Conservation (phyloP, 2,797 vertebrate species). For the Myiotriccus ornatus region DNA sequence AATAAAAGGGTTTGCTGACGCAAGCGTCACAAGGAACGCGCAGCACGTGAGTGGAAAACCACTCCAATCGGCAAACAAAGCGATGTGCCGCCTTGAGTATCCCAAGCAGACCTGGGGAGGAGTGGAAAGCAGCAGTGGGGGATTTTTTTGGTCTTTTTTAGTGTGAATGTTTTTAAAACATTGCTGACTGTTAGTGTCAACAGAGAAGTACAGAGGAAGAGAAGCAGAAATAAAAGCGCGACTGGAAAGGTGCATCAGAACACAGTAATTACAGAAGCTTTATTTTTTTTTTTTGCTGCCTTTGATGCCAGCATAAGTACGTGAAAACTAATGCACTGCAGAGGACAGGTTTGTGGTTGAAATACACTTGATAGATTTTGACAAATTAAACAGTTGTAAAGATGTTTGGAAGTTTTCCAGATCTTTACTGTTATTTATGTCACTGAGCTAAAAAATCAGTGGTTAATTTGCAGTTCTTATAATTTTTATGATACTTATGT, state of each 20-base stretch:
- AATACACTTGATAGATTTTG: conserved; percentile 75
- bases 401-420: conserved; percentile 77
- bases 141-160: neutral
- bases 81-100: neutral
- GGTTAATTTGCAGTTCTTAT: conserved; percentile 78
- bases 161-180: conserved; percentile 58
- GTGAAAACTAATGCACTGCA: conserved; percentile 53
- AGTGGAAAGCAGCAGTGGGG: conserved; percentile 14
- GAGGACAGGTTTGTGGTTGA: conserved; percentile 75
- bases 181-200: conserved; percentile 36
- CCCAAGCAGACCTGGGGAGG: neutral
- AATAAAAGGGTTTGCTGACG: conserved; percentile 72
- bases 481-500: conserved; percentile 76
- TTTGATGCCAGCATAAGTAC: conserved; percentile 9
- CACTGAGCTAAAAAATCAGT: conserved; percentile 69
- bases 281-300: conserved; percentile 53
- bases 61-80: conserved; percentile 58
- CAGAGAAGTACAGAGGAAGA: conserved; percentile 29
- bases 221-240: neutral
- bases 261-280: conserved; percentile 31
- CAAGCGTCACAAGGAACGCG: neutral
- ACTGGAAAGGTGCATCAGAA: conserved; percentile 30
- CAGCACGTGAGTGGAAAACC: conserved; percentile 39
- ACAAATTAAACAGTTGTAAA: conserved; percentile 78
- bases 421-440: conserved; percentile 77